phyloP scores from a whole-genome alignment of 2,113 vertebrate species.

The Telmatochromis brichardi region DNA sequence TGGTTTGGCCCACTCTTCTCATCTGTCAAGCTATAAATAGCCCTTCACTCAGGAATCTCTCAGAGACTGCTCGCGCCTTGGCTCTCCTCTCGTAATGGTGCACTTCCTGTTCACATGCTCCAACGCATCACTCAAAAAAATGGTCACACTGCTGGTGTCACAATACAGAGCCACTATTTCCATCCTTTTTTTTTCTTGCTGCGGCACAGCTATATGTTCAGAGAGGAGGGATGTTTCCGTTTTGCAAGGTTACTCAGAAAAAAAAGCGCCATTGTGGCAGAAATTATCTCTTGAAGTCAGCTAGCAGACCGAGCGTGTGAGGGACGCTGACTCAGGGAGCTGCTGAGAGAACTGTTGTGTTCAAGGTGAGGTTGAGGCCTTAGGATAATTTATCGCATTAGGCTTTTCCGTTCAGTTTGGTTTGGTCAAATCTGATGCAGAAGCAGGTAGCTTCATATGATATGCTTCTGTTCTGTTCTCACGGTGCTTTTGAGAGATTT shows the following conservation, averaged over 20 bases:
- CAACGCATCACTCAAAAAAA: conserved; percentile 33
- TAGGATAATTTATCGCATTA: background rate
- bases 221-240: background rate
- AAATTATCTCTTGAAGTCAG: conserved; percentile 52
- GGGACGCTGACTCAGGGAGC: conserved; percentile 55
- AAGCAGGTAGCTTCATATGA: background rate
- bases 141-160: background rate
- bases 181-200: background rate
- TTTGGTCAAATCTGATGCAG: background rate
- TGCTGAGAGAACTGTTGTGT: conserved; percentile 22
- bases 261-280: conserved; percentile 31
- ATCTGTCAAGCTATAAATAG: conserved; percentile 63
- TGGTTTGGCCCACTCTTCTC: conserved; percentile 38
- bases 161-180: background rate
- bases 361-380: conserved; percentile 60
- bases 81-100: conserved; percentile 24
- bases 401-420: background rate
- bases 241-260: conserved; percentile 44
- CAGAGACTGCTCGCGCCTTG: conserved; percentile 29
- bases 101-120: conserved; percentile 27
- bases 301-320: conserved; percentile 36
- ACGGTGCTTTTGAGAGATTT: background rate
- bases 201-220: background rate
- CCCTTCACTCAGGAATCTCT: conserved; percentile 51
- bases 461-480: background rate